These are phyloP conservation scores for Rhimphoctona megacephalus DNA, from an alignment of 2,888 invertebrate genomes.

Conservation along the genomic window DNA sequence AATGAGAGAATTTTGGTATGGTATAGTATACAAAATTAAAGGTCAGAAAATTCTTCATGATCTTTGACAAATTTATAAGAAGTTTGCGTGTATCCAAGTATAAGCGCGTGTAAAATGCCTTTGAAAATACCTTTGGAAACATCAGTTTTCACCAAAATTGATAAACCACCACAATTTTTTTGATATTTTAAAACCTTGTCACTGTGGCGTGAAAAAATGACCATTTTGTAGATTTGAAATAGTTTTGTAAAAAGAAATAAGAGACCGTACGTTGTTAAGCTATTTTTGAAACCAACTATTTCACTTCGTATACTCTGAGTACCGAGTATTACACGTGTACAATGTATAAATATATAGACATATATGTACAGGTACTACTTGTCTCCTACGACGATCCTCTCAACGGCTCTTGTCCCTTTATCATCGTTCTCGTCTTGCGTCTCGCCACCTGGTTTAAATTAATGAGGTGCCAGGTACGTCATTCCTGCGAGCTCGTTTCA, in stretches of 20 bases:
- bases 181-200: not conserved
- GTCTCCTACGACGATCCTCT: conserved; percentile 49
- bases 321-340: conserved; percentile 3
- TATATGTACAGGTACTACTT: conserved; percentile 28
- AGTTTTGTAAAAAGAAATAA: not conserved
- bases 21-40: not conserved
- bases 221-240: conserved; percentile 5
- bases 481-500: conserved; percentile 30
- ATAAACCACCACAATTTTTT: not conserved
- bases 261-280: conserved; percentile 23
- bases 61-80: not conserved
- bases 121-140: not conserved
- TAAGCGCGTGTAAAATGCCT: too few species aligned
- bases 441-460: conserved; percentile 70
- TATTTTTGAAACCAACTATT: conserved; percentile 47
- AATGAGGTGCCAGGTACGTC: conserved; percentile 68
- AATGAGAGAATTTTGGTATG: conserved; percentile 15
- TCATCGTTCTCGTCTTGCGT: conserved; percentile 60
- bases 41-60: not conserved
- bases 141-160: not conserved
- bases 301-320: conserved; percentile 32
- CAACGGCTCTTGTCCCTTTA: conserved; percentile 51
- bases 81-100: not conserved
- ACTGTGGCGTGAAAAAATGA: not conserved
- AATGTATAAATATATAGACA: not conserved